Percentiles rank a stretch among this genome's conserved stretches.
Evolutionary conservation across 1,140 invertebrate species (phyloP).

Genomic region (Diachasmimorpha longicaudata): DNA sequence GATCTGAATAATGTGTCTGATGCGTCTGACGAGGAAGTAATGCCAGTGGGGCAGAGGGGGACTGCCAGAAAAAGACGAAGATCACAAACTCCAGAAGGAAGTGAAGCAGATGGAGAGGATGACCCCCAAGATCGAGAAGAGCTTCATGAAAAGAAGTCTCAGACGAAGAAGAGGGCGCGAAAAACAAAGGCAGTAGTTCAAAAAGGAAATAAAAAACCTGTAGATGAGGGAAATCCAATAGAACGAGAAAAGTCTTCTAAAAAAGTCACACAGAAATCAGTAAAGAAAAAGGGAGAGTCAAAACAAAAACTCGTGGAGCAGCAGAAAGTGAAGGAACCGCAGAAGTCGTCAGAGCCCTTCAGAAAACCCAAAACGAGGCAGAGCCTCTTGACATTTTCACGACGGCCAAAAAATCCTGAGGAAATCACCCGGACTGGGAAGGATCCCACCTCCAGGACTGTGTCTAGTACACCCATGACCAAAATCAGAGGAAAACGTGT

Average conservation of each 20-base stretch:
- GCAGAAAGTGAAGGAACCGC: too few species aligned
- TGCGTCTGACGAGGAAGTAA: background rate
- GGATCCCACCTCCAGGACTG: background rate
- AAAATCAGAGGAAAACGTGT: background rate
- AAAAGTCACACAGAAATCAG: too few species aligned
- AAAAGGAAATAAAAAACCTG: too few species aligned
- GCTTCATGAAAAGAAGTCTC: background rate
- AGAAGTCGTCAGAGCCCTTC: background rate
- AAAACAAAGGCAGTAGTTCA: background rate
- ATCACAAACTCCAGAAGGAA: too few species aligned
- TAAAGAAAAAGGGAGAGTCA: too few species aligned
- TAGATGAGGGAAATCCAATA: too few species aligned
- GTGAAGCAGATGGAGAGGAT: too few species aligned
- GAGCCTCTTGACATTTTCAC: background rate
- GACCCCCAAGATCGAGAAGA: background rate
- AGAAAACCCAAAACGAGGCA: background rate
- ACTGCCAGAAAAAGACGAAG: too few species aligned
- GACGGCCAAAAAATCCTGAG: background rate
- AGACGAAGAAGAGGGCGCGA: background rate
- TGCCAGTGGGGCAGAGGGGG: background rate
- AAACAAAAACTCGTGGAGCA: too few species aligned
- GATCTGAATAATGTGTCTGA: background rate
- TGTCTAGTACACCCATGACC: background rate
- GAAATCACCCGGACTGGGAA: background rate
- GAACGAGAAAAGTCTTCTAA: too few species aligned